Evolutionary conservation across 2,113 vertebrate genomes (phyloP).

Genomic region (Vicugna pacos): DNA sequence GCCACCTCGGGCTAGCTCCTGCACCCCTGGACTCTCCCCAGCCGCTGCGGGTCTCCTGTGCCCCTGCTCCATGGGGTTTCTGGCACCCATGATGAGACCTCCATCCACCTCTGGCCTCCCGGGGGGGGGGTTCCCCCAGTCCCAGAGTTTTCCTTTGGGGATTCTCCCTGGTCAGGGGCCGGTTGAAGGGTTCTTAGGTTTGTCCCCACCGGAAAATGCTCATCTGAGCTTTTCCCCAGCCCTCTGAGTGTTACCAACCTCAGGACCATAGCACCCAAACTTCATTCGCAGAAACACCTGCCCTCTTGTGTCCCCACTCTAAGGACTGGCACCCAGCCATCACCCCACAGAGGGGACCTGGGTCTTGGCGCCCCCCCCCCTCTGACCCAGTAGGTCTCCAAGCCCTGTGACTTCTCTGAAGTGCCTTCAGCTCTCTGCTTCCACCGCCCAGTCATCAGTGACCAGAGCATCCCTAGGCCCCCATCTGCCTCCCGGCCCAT

Average conservation of each 20-base stretch:
- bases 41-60: not conserved
- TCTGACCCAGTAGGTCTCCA: not conserved
- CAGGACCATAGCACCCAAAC: not conserved
- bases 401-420: not conserved
- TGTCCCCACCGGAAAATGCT: not conserved
- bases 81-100: accelerated
- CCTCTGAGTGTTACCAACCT: not conserved
- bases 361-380: not conserved
- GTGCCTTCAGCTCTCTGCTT: not conserved
- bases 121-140: not conserved
- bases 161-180: not conserved
- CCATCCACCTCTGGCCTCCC: not conserved
- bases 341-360: not conserved
- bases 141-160: not conserved
- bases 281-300: not conserved
- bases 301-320: accelerated
- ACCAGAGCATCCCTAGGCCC: not conserved
- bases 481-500: not conserved
- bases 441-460: not conserved
- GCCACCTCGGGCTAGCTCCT: not conserved
- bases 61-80: not conserved
- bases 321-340: not conserved
- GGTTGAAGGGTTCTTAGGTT: not conserved
- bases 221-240: not conserved
- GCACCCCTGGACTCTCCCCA: not conserved